These are phyloP conservation scores for Alca torda DNA, from an alignment of 2,797 vertebrate species.

Conservation along the genomic window DNA sequence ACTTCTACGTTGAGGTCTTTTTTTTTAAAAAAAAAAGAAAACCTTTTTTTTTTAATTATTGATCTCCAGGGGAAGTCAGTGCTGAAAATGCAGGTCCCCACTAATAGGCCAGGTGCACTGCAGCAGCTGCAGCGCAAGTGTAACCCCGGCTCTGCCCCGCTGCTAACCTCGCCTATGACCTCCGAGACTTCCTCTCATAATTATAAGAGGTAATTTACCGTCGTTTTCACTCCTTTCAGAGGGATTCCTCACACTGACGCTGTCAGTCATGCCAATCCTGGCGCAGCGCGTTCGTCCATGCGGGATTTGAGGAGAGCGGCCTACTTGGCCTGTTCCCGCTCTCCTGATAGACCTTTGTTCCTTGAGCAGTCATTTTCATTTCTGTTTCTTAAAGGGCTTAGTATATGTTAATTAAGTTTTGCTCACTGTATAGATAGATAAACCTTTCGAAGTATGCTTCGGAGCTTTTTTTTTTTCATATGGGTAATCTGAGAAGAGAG, in stretches of 20 bases:
- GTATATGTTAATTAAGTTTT: neutral
- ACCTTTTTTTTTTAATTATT: slow-evolving; percentile 38
- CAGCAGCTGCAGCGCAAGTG: slow-evolving; percentile 28
- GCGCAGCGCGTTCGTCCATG: neutral
- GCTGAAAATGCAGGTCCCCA: slow-evolving; percentile 31
- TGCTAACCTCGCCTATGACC: slow-evolving; percentile 41
- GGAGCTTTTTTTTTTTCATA: neutral
- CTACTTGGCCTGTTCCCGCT: neutral
- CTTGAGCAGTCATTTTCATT: neutral
- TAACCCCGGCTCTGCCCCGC: neutral
- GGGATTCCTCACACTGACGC: neutral
- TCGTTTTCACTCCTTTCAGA: slow-evolving; percentile 43
- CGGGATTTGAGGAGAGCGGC: neutral
- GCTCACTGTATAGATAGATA: neutral
- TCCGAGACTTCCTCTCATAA: slow-evolving; percentile 39
- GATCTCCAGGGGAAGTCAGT: slow-evolving; percentile 48
- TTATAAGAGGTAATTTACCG: slow-evolving; percentile 27
- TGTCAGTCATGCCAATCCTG: slow-evolving; percentile 22
- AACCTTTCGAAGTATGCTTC: neutral
- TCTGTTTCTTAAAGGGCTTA: neutral
- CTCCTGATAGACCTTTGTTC: neutral
- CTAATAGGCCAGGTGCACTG: slow-evolving; percentile 47
- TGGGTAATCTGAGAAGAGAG: neutral
- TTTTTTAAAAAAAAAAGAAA: neutral
- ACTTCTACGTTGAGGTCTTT: neutral